Evolutionary conservation across 2,888 invertebrate genomes (phyloP), one percentile per base, ranked within the genome.

Genomic region (Andrena dorsata): DNA sequence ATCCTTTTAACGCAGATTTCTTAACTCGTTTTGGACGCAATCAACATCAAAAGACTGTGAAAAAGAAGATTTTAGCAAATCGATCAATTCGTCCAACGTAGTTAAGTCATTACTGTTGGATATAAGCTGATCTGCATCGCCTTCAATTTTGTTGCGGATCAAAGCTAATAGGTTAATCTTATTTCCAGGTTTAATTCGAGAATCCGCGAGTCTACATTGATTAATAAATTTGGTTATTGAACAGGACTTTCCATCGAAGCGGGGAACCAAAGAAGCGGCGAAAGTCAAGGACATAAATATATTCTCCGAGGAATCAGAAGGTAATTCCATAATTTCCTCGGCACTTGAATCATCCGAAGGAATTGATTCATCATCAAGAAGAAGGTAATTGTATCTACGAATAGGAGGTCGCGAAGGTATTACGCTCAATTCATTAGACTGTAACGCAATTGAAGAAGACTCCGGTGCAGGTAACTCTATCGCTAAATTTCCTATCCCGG

Each of bases 211-310:
- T 2, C 7, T 51, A 20, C 51, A 51, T n/a, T 51, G 51, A 2
- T n/a, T 51, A 51, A 51, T 7, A 51, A n/a, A 51, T n/a, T 51
- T 51, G 0, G 2, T 51, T 51, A 51, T 51, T 6, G 51, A 51
- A n/a, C 51, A 51, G n/a, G 51, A 51, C 51, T 51, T 51, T 20
- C 51, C 51, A 51, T 51, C 51, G 6, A 51, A 51, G 51, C n/a
- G 51, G n/a, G 51, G 51, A 51, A 51, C 5, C 51, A 51, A 51
- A n/a, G 51, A 0, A 51, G 5, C 7, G 51, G n/a, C 51, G 0
- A n/a, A 51, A n/a, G n/a, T 51, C 51, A 51, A n/a, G 0, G 51
- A 20, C 51, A 51, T 51, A 51, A 10, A 35, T 10, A 10, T 10
- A 35, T 0, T 0, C 10, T 35, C 35, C 1, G 10, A 35, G 10